A percentile compares a stretch with the other conserved stretches of the same genome.
Conservation (phyloP, 2,888 invertebrate genomes). For the Caenorhabditis sp. region DNA sequence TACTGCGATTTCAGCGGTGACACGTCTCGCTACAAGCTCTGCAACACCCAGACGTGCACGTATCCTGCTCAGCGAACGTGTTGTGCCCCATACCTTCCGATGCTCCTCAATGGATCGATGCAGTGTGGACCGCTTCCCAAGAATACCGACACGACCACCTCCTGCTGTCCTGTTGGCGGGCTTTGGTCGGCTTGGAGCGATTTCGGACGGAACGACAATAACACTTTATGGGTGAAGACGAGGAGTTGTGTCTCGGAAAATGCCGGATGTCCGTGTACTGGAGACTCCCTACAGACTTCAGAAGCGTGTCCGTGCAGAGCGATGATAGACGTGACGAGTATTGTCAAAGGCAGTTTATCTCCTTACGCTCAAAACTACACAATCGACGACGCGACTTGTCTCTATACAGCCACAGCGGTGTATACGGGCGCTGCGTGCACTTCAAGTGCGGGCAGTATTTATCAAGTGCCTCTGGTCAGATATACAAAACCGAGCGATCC, state of each 20-base stretch:
- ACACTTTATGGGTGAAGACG: background rate
- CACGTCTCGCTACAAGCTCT: conserved; percentile 13
- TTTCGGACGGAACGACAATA: background rate
- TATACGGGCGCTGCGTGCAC: background rate
- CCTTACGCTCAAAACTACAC: background rate
- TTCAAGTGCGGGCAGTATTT: background rate
- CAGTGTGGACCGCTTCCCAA: conserved; percentile 21
- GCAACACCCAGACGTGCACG: conserved; percentile 8
- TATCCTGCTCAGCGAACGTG: conserved; percentile 6
- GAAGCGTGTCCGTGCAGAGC: background rate
- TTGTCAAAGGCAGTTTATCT: background rate
- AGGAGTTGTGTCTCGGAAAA: conserved; percentile 2
- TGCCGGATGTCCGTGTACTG: conserved; percentile 1
- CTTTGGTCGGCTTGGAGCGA: conserved; percentile 4
- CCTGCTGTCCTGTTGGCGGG: conserved; percentile 3
- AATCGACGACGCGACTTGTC: background rate
- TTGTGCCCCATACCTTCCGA: conserved; percentile 24
- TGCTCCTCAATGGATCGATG: conserved; percentile 13
- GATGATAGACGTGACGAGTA: background rate
- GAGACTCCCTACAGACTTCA: background rate
- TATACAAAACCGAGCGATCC: background rate
- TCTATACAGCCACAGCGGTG: background rate
- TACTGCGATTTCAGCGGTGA: conserved; percentile 27
- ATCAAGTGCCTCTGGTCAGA: background rate
- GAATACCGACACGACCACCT: background rate